Conservation (phyloP, 2,888 invertebrate species). For the Byasa hedistus region DNA sequence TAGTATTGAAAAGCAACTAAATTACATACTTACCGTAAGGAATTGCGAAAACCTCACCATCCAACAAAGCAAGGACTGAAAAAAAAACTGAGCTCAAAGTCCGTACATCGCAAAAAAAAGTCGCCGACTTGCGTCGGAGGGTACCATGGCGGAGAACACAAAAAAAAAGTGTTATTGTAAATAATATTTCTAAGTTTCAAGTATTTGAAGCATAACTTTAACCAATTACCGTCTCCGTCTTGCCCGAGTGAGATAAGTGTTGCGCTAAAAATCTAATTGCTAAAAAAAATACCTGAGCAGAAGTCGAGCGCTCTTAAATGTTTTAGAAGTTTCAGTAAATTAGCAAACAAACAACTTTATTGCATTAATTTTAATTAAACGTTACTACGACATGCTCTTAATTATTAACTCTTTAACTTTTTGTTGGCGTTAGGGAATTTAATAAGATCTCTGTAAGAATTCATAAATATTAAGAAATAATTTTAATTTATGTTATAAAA, state of each 20-base stretch:
- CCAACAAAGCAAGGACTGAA: too few species aligned
- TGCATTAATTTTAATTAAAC: constrained; percentile 1
- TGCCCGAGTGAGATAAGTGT: not conserved
- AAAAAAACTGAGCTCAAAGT: too few species aligned
- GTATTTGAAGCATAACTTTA: not conserved
- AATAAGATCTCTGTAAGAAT: not conserved
- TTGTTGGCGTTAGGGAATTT: not conserved
- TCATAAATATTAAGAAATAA: too few species aligned
- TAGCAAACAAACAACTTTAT: not conserved
- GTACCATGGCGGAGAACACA: too few species aligned
- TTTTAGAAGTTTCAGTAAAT: not conserved
- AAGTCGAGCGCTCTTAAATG: constrained; percentile 1
- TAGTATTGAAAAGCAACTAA: too few species aligned
- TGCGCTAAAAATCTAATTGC: not conserved
- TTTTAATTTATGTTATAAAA: not conserved
- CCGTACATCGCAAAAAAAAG: too few species aligned
- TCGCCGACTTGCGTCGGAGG: too few species aligned
- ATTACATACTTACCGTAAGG: too few species aligned
- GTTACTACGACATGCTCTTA: constrained; percentile 2
- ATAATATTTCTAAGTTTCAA: too few species aligned
- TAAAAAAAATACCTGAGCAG: not conserved
- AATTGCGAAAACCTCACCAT: too few species aligned
- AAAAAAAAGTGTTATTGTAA: too few species aligned
- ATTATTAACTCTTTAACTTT: not conserved
- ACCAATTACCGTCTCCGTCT: not conserved